phyloP scores from a whole-genome alignment of 1,140 invertebrate genomes.

The Tetramorium simillimum region DNA sequence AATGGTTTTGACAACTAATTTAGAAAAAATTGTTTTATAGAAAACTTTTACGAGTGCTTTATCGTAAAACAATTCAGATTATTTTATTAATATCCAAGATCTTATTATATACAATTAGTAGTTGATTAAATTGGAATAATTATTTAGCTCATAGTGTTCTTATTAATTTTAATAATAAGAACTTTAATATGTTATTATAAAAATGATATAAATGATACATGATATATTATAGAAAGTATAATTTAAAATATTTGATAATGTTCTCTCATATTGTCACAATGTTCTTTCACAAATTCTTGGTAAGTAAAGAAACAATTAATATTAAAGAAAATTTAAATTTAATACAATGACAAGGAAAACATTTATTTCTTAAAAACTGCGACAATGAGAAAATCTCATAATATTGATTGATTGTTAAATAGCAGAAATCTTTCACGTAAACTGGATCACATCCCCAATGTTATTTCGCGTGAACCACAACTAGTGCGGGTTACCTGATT shows the following conservation, averaged over 20 bases:
- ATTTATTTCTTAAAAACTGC: neutral
- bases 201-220: neutral
- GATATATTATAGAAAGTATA: neutral
- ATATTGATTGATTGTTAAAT: conserved; percentile 11
- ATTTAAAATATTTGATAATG: neutral
- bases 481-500: conserved; percentile 59
- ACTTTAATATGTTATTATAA: neutral
- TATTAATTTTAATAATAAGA: neutral
- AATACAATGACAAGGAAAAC: neutral
- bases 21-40: neutral
- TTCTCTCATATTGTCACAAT: neutral
- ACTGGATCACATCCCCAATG: neutral
- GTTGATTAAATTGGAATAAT: neutral
- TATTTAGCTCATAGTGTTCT: neutral
- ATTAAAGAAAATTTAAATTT: neutral
- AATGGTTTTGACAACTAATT: conserved; percentile 10
- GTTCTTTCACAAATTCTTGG: neutral
- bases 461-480: conserved; percentile 48
- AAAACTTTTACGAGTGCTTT: neutral
- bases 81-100: neutral
- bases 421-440: neutral
- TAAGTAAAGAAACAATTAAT: neutral
- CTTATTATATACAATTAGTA: neutral
- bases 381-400: neutral
- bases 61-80: neutral